Evolutionary conservation across 2,888 invertebrate genomes (phyloP).

Genomic region (Phyllotreta striolata): DNA sequence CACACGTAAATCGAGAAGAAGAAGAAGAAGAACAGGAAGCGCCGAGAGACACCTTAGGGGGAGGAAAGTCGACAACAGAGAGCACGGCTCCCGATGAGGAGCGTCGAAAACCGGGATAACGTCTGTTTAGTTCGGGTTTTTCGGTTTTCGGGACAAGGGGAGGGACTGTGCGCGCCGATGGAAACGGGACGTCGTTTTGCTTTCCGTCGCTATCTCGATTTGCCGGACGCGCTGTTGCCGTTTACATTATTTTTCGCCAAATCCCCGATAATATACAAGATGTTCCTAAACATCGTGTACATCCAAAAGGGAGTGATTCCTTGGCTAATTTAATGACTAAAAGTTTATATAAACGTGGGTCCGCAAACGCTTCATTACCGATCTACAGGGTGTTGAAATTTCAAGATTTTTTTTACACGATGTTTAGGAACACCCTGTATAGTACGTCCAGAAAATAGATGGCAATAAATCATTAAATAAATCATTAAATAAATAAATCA

Average conservation of each 20-base stretch:
- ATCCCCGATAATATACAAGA: too few species aligned
- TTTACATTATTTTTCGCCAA: neutral
- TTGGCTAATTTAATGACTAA: too few species aligned
- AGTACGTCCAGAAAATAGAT: too few species aligned
- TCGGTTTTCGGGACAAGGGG: slow-evolving; percentile 22
- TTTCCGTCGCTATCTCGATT: slow-evolving; percentile 10
- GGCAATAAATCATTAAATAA: too few species aligned
- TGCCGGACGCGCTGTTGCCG: slow-evolving; percentile 6
- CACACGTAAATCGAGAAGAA: slow-evolving; percentile 12
- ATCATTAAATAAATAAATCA: too few species aligned
- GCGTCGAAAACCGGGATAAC: slow-evolving; percentile 31
- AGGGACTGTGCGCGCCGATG: slow-evolving; percentile 27
- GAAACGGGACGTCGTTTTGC: slow-evolving; percentile 17
- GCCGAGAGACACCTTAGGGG: slow-evolving; percentile 24
- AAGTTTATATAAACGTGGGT: too few species aligned
- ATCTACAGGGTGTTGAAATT: too few species aligned
- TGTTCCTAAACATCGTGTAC: too few species aligned
- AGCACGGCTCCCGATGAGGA: slow-evolving; percentile 16
- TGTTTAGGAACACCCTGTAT: too few species aligned
- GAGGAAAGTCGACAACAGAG: slow-evolving; percentile 22
- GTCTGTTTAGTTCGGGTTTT: slow-evolving; percentile 32
- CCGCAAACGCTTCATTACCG: too few species aligned
- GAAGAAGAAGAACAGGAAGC: slow-evolving; percentile 26
- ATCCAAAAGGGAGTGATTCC: too few species aligned
- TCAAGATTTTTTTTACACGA: too few species aligned